These are phyloP conservation scores for Palloptera scutellata DNA, from an alignment of 2,888 invertebrate species.

Conservation along the genomic window DNA sequence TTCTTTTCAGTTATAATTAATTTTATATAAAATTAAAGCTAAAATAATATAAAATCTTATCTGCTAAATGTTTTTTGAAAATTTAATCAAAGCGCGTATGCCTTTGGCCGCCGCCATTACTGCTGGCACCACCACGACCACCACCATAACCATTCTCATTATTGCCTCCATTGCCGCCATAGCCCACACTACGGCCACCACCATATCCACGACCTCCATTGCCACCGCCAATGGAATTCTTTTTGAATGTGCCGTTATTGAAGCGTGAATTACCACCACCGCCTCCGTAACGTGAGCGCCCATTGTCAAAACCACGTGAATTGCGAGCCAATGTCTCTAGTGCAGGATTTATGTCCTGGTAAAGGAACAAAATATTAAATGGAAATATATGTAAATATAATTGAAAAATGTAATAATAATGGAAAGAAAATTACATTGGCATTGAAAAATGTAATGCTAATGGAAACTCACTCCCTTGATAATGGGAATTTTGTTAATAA, in stretches of 20 bases:
- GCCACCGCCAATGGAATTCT: slow-evolving; percentile 15
- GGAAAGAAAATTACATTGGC: neutral
- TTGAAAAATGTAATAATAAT: neutral
- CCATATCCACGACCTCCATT: slow-evolving; percentile 37
- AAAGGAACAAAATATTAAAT: slow-evolving; percentile 37
- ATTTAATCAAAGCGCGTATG: slow-evolving; percentile 60
- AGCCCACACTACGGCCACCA: slow-evolving; percentile 44
- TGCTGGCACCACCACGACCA: slow-evolving; percentile 37
- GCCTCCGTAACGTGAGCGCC: slow-evolving; percentile 67
- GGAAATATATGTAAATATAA: neutral
- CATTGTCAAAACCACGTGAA: slow-evolving; percentile 69
- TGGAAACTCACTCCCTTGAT: neutral
- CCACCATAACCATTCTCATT: slow-evolving; percentile 40
- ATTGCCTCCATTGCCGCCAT: slow-evolving; percentile 45
- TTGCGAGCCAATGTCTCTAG: slow-evolving; percentile 80
- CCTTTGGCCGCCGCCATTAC: slow-evolving; percentile 45
- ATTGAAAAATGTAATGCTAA: neutral
- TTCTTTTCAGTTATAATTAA: too few species aligned
- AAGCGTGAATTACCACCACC: slow-evolving; percentile 53
- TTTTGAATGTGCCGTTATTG: slow-evolving; percentile 24
- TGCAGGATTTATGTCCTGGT: slow-evolving; percentile 83
- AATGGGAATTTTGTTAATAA: neutral
- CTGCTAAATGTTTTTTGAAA: slow-evolving; percentile 17
- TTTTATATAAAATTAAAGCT: slow-evolving; percentile 26
- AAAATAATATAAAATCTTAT: slow-evolving; percentile 42